Evolutionary conservation across 2,888 invertebrate species (phyloP), one percentile per base, ranked within the genome.

Genomic region (Latrodectus elegans): DNA sequence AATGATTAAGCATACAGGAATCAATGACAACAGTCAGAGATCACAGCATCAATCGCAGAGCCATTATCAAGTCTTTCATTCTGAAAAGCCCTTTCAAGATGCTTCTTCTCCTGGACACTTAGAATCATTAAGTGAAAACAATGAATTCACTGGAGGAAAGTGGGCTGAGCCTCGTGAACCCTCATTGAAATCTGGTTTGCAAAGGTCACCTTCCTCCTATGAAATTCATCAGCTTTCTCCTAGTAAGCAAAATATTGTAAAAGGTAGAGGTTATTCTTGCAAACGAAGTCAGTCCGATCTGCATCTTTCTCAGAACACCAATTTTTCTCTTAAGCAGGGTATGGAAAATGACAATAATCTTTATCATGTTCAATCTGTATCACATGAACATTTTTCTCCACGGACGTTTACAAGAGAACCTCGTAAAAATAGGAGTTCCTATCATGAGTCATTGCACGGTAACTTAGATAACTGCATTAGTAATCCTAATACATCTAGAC

Each of bases 271-370:
- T 22, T 88, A 88, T 64, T 75, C 83, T 38, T 76, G 83, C 65
- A 83, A 88, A 65, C 68, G 88, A 17, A 88, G 88, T 65, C 88
- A 88, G 22, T 88, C 88, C n/a, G 88, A 88, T 55, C 51, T 88
- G 55, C 83, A 88, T 49, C 71, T 88, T 38, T 82, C 88, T 1
- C 88, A 84, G 11, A 83, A 79, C 14, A 78, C 49, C 14, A 74
- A 49, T 8, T 4, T 17, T 9, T 38, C 76, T 10, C 76, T 76
- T 52, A 84, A 70, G 15, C 77, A 87, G 55, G 71, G 26, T n/a
- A 49, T 65, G 60, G 80, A 83, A 67, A 78, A 79, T 77, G 81
- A 87, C 9, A 85, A 74, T 55, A 85, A 84, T n/a, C 74, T 84
- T 8, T 86, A 84, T 60, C 87, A 89, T 51, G 80, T 88, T 26